Evolutionary conservation across 2,888 invertebrate genomes (phyloP).

Genomic region (Drosophila kanekoi): DNA sequence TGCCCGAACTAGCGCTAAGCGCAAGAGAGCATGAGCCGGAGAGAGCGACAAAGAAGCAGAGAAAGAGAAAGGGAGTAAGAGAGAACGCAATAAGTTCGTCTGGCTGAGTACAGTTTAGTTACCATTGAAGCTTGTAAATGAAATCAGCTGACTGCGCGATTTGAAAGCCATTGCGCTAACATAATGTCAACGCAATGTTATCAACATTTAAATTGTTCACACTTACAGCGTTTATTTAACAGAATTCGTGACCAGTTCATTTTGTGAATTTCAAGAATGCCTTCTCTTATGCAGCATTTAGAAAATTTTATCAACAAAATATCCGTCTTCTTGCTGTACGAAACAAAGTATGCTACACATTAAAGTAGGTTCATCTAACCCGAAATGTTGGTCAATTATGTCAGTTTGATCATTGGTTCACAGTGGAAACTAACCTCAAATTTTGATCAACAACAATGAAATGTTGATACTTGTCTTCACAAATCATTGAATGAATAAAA

Average conservation of each 20-base stretch:
- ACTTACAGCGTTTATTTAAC: background rate
- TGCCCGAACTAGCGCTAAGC: slow-evolving; percentile 25
- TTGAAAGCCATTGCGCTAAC: slow-evolving; percentile 6
- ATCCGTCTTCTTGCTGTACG: no score
- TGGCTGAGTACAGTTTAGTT: slow-evolving; percentile 25
- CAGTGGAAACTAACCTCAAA: no score
- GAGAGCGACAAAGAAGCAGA: background rate
- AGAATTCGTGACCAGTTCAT: background rate
- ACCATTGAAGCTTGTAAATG: slow-evolving; percentile 14
- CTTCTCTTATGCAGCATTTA: no score
- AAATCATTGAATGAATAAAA: no score
- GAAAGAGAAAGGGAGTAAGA: background rate
- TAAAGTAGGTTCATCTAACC: no score
- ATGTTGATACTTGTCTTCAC: no score
- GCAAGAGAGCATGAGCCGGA: background rate
- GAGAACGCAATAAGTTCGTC: background rate
- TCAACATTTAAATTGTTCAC: background rate
- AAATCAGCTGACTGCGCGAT: slow-evolving; percentile 34
- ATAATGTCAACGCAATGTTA: slow-evolving; percentile 15
- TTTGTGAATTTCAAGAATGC: no score
- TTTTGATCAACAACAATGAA: no score
- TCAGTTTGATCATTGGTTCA: no score
- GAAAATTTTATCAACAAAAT: no score
- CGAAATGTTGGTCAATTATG: no score
- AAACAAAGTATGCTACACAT: no score